Conservation (phyloP, 1,140 invertebrate species). For the Maconellicoccus hirsutus region DNA sequence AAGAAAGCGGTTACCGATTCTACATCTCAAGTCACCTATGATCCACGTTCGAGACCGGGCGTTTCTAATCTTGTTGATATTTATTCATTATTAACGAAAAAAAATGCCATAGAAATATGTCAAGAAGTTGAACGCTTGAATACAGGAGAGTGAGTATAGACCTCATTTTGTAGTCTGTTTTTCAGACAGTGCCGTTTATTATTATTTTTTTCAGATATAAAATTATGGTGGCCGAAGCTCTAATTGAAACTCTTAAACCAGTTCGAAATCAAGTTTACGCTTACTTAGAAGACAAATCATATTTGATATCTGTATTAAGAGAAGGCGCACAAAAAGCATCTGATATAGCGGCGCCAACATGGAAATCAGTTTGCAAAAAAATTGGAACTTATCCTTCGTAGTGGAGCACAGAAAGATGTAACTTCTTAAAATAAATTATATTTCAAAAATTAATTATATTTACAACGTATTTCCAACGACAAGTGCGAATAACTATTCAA, state of each 20-base stretch:
- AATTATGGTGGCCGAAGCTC: conserved; percentile 54
- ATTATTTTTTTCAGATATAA: conserved; percentile 51
- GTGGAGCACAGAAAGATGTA: too few species aligned
- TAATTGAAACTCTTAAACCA: conserved; percentile 59
- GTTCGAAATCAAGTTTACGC: conserved; percentile 50
- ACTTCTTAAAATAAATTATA: conserved; percentile 31
- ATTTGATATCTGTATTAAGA: conserved; percentile 53
- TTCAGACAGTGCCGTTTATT: background rate
- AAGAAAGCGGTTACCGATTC: conserved; percentile 89
- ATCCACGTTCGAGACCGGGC: conserved; percentile 64
- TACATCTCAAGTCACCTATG: conserved; percentile 68
- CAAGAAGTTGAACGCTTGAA: conserved; percentile 51
- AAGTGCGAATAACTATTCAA: background rate
- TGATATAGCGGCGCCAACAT: conserved; percentile 51
- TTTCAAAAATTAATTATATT: too few species aligned
- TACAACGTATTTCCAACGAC: too few species aligned
- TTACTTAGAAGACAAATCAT: conserved; percentile 45
- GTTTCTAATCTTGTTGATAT: conserved; percentile 81
- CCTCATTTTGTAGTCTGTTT: background rate
- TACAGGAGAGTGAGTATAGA: conserved; percentile 55
- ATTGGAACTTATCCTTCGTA: conserved; percentile 38
- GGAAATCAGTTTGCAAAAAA: conserved; percentile 52
- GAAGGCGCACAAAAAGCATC: conserved; percentile 56
- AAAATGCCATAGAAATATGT: conserved; percentile 57
- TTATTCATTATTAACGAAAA: conserved; percentile 60